Evolutionary conservation across 2,888 invertebrate genomes (phyloP).

Genomic region (Cephus pulcher): DNA sequence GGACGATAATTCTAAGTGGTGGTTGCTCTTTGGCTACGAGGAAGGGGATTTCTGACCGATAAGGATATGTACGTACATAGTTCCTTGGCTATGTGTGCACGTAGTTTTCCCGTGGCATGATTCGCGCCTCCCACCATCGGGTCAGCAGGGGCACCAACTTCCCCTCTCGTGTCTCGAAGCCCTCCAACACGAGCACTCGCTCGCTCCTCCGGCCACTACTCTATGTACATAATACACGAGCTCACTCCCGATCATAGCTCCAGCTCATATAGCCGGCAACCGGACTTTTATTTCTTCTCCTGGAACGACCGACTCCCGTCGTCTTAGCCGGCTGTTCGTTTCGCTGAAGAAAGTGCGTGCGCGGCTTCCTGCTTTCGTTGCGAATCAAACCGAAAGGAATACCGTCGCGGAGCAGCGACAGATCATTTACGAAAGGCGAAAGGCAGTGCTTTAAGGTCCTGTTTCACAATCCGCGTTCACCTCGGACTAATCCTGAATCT

Average conservation of each 20-base stretch:
- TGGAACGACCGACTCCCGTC: constrained; percentile 18
- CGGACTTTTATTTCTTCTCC: constrained; percentile 28
- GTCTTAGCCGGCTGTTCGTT: constrained; percentile 10
- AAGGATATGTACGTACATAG: neutral
- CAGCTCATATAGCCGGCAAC: constrained; percentile 31
- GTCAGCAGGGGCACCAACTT: constrained; percentile 39
- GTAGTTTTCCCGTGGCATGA: constrained; percentile 5
- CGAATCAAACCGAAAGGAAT: neutral
- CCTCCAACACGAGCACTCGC: constrained; percentile 32
- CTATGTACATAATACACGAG: constrained; percentile 55
- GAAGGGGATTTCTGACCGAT: neutral
- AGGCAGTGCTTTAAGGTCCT: neutral
- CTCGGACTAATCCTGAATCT: neutral
- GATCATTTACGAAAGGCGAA: neutral
- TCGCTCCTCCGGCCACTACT: constrained; percentile 36
- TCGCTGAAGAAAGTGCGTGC: neutral
- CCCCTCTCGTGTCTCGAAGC: constrained; percentile 33
- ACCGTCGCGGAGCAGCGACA: neutral
- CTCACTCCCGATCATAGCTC: constrained; percentile 53
- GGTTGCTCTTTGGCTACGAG: neutral
- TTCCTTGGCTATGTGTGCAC: neutral
- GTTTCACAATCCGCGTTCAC: neutral
- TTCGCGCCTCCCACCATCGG: constrained; percentile 36
- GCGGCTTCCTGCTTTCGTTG: neutral
- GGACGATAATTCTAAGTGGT: neutral